Evolutionary conservation across 2,797 vertebrate species (phyloP).

Genomic region (Danio aesculapii): DNA sequence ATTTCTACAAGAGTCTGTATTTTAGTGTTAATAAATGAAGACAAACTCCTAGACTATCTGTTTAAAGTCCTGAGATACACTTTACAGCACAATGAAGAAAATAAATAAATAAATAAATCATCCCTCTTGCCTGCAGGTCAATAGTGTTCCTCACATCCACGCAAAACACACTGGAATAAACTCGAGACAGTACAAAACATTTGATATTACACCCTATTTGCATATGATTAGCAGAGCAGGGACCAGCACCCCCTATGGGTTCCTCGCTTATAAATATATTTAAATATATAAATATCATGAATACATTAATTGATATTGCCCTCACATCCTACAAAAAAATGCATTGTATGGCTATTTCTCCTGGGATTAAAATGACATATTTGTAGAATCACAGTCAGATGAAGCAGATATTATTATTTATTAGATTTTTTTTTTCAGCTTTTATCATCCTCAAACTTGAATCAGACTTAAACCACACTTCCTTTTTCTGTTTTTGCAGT

Average conservation of each 20-base stretch:
- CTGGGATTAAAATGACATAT: slow-evolving; percentile 62
- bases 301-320: slow-evolving; percentile 79
- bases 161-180: slow-evolving; percentile 67
- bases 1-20: neutral
- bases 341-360: slow-evolving; percentile 64
- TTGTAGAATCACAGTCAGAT: slow-evolving; percentile 12
- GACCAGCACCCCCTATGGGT: slow-evolving; percentile 75
- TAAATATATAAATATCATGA: slow-evolving; percentile 86
- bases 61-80: slow-evolving; percentile 38
- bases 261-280: slow-evolving; percentile 85
- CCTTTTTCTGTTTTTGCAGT: slow-evolving; percentile 74
- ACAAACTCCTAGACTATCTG: slow-evolving; percentile 37
- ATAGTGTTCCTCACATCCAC: slow-evolving; percentile 53
- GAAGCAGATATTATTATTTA: neutral
- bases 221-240: slow-evolving; percentile 80
- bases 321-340: slow-evolving; percentile 67
- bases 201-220: slow-evolving; percentile 76
- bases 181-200: slow-evolving; percentile 77
- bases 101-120: slow-evolving; percentile 45
- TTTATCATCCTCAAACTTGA: slow-evolving; percentile 13
- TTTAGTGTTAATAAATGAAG: slow-evolving; percentile 12
- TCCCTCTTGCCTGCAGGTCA: slow-evolving; percentile 44
- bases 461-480: slow-evolving; percentile 43
- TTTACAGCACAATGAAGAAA: slow-evolving; percentile 39
- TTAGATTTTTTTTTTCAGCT: slow-evolving; percentile 29